phyloP scores from a whole-genome alignment of 2,888 invertebrate species.

The Rhagophthalmus giganteus region DNA sequence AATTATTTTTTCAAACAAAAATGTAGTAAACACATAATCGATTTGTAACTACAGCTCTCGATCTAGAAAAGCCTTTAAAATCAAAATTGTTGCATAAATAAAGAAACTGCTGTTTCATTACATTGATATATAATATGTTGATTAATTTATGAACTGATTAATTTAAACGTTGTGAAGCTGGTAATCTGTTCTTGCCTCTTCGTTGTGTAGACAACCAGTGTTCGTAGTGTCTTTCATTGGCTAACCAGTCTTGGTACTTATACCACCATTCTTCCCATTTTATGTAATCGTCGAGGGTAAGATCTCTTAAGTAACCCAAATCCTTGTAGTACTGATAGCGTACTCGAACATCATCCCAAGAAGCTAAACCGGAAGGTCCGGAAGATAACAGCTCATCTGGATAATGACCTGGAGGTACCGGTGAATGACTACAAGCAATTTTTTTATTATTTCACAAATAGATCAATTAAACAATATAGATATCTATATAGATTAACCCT shows the following conservation, averaged over 20 bases:
- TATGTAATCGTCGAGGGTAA: constrained; percentile 79
- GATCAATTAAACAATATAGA: too few species aligned
- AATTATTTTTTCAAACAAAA: too few species aligned
- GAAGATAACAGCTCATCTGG: constrained; percentile 75
- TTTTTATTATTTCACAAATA: background rate
- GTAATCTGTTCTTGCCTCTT: constrained; percentile 47
- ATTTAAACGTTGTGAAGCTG: constrained; percentile 53
- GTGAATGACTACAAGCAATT: constrained; percentile 58
- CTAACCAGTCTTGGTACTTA: constrained; percentile 88
- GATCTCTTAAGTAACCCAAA: constrained; percentile 79
- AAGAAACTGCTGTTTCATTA: too few species aligned
- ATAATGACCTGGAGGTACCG: constrained; percentile 75
- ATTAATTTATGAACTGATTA: too few species aligned
- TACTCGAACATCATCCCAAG: constrained; percentile 88
- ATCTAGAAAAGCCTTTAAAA: too few species aligned
- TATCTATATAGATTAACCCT: too few species aligned
- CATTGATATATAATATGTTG: too few species aligned
- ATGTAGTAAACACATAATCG: too few species aligned
- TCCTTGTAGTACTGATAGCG: constrained; percentile 89
- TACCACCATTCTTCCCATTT: constrained; percentile 97
- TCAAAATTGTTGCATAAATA: too few species aligned
- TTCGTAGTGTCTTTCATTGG: constrained; percentile 76
- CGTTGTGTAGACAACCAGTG: constrained; percentile 64
- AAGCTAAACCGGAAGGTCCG: constrained; percentile 73
- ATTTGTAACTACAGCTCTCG: too few species aligned